phyloP scores from a whole-genome alignment of 2,888 invertebrate species.

The Helleia helle region DNA sequence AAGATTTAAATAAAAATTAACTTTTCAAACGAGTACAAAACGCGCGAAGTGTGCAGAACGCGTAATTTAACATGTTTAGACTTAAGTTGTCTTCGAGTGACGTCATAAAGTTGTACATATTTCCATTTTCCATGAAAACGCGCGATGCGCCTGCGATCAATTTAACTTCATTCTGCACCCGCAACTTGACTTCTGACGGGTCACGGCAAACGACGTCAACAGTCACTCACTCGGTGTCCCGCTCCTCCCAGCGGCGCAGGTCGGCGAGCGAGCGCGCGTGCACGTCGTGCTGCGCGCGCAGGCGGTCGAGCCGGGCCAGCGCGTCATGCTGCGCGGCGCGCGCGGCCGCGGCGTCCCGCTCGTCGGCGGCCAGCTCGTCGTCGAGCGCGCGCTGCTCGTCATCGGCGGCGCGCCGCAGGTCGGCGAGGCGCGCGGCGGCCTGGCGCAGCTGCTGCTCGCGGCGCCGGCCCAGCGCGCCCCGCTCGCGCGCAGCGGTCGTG shows the following conservation, averaged over 20 bases:
- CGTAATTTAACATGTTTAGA: no score
- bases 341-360: constrained; percentile 28
- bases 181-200: no score
- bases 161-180: no score
- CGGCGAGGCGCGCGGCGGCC: constrained; percentile 38
- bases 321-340: constrained; percentile 25
- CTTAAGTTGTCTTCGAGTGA: no score
- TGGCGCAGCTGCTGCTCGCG: constrained; percentile 27
- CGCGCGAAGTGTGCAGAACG: no score
- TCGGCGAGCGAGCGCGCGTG: constrained; percentile 26
- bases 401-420: background rate
- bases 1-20: no score
- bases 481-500: constrained; percentile 15
- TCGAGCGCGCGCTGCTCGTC: constrained; percentile 30
- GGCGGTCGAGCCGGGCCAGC: constrained; percentile 16
- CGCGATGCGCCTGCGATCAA: no score
- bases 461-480: constrained; percentile 21
- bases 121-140: no score
- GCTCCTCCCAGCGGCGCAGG: constrained; percentile 37
- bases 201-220: no score
- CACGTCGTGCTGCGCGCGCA: constrained; percentile 24
- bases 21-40: no score
- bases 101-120: no score
- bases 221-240: constrained; percentile 36
- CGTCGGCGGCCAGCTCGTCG: constrained; percentile 27